Base-by-base conservation (phyloP, 2,888 invertebrate species). In the Tineola bisselliella region DNA sequence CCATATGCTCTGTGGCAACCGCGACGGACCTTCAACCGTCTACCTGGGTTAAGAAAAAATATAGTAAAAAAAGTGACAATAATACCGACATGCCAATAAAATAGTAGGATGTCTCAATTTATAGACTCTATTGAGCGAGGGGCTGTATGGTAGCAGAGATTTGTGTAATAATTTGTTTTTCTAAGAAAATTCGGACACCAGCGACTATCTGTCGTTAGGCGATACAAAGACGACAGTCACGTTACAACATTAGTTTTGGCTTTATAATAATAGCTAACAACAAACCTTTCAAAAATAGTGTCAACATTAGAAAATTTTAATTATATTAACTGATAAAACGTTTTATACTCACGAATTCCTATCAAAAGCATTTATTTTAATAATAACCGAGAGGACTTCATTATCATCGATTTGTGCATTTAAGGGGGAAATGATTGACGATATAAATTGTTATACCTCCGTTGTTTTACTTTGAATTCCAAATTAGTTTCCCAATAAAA, bases 21-120 rank as follows among this genome's bases (percentile, higher is more conserved):
- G 17, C 15, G 48, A 48, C 54, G 54, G 54, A 48, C 48, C 54
- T 54, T 25, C 25, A 15, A 54, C n/a, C 54, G 18, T 44, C 44
- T 60, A 60, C 60, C 60, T 60, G 60, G 15, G 44, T n/a, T 13
- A 17, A 33, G 84, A 68, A 65, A 69, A 68, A 69, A 65, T 63
- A 59, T 62, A 61, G 64, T 66, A 73, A 81, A 83, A 81, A 86
- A 84, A 80, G 74, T 77, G 77, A 81, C 80, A 82, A 79, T 79
- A 76, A 76, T 70, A 68, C 68, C 71, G 70, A 76, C 76, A 75
- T 71, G 71, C 75, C 76, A 73, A 74, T 78, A 75, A 79, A 77
- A 73, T 78, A 73, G 75, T 75, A 72, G 72, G 78, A 86, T 76
- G 74, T 82, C 83, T 87, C 81, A 81, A 84, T 86, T 82, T 84